Evolutionary conservation across 2,888 invertebrate species (phyloP), one percentile per base, ranked within the genome.

Genomic region (Drosophila emarginata): DNA sequence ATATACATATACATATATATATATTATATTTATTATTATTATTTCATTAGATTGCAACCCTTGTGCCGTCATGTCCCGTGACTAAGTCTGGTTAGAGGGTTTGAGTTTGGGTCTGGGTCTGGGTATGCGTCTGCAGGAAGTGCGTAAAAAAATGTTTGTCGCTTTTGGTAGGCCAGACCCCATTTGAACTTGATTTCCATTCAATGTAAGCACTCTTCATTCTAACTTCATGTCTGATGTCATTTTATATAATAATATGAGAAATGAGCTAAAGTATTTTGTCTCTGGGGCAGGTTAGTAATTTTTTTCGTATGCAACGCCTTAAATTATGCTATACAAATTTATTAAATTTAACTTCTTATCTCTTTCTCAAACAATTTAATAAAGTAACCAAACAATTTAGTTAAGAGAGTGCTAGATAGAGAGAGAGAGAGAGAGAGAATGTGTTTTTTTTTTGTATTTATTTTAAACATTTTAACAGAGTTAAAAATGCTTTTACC

Each of bases 1-100:
- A n/a, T n/a, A n/a, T n/a, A n/a, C n/a, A n/a, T n/a, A n/a, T n/a
- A n/a, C n/a, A n/a, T n/a, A n/a, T n/a, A n/a, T n/a, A n/a, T n/a
- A 36, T 73, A 72, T 59, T 52, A 59, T 63, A 69, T 66, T 61
- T 83, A 77, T 80, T 84, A 79, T 81, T 84, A 84, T 84, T 81
- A 85, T 85, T 85, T 81, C 80, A 81, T 81, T 81, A 81, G 85
- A 81, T 85, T 85, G 80, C 82, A 82, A 82, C 82, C 82, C 82
- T 75, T 72, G 45, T 61, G 57, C 36, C 63, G 62, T 6, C 45
- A 45, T 40, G 62, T 72, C 72, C 67, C 71, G 71, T 79, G 54
- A 39, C 61, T 56, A 61, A 21, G 37, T n/a, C 32, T n/a, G 32
- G 9, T 11, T 32, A 32, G 32, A 11, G 32, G 32, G 36, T 32